Evolutionary conservation across 2,888 invertebrate genomes (phyloP), one percentile per base, ranked within the genome.

Genomic region (Drosophila helvetica): DNA sequence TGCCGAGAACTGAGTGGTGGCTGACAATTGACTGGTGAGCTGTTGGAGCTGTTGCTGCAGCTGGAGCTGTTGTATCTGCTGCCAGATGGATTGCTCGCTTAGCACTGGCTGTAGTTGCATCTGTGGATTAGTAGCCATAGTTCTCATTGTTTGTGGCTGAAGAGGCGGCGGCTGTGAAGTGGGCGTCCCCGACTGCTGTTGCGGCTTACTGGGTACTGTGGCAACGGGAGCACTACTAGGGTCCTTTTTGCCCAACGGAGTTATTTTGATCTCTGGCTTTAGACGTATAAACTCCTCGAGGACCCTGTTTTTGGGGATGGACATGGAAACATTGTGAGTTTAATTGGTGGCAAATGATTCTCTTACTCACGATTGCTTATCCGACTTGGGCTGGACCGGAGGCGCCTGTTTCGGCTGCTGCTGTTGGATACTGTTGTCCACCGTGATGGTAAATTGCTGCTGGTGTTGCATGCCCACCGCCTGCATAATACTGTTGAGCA

Each of bases 401-500:
- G 43, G 12, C 8, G 55, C 89, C 59, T 61, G 62, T 54, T 58
- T 25, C 38, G 9, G 70, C 15, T 68, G 46, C 18, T 79, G 78
- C n/a, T 76, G 79, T 18, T 74, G 84, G 4, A 72, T 63, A 7
- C 78, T 82, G 25, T 89, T 91, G 70, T 92, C 92, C 45, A 92
- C 65, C 10, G 91, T 92, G 27, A 92, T 90, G 12, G 92, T 92
- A 78, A 92, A 93, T 81, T 92, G 93, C 38, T 91, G 91, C 52
- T 67, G 77, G 0, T 69, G 58, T 78, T 92, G 92, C 54, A 92
- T 89, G 6, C 91, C 91, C 43, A 92, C 91, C 3, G 92, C 91
- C 68, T 92, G 92, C 68, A 92, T 92, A 38, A 92, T 91, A 53
- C 90, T 90, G 73, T 82, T 92, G 1, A 92, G 67, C 57, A 92